Conservation (phyloP, 2,113 vertebrate species). For the Nothobranchius furzeri region DNA sequence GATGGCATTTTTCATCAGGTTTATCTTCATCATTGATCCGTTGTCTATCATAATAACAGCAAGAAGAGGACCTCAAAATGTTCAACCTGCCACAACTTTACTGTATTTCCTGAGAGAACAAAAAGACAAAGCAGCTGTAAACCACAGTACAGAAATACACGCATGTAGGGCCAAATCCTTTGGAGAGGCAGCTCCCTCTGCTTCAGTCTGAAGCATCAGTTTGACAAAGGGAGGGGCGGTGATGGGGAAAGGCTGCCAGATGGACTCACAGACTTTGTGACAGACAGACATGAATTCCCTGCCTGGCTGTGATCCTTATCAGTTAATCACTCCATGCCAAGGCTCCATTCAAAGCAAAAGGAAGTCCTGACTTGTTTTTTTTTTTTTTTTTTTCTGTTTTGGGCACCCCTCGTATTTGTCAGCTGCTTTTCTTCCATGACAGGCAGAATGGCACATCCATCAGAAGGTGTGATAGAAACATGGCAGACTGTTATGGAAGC, state of each 20-base stretch:
- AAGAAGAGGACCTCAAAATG: slow-evolving; percentile 34
- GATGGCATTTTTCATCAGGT: slow-evolving; percentile 26
- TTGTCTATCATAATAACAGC: slow-evolving; percentile 4
- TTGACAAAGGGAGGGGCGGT: not conserved
- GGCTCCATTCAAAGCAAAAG: slow-evolving; percentile 33
- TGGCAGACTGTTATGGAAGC: slow-evolving; percentile 37
- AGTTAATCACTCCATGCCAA: slow-evolving; percentile 13
- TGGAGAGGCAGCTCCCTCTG: slow-evolving; percentile 38
- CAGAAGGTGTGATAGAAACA: slow-evolving; percentile 17
- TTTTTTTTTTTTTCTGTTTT: slow-evolving; percentile 24
- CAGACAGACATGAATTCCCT: slow-evolving; percentile 25
- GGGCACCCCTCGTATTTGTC: slow-evolving; percentile 9
- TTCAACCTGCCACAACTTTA: slow-evolving; percentile 24
- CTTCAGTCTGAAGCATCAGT: slow-evolving; percentile 34
- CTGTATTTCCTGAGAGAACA: slow-evolving; percentile 69
- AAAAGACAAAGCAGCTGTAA: slow-evolving; percentile 39
- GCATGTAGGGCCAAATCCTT: slow-evolving; percentile 33
- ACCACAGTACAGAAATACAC: slow-evolving; percentile 13
- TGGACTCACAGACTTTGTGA: slow-evolving; percentile 32
- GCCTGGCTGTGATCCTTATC: slow-evolving; percentile 43
- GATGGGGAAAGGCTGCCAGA: slow-evolving; percentile 24
- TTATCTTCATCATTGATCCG: slow-evolving; percentile 40
- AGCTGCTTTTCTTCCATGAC: slow-evolving; percentile 23
- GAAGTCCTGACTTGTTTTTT: slow-evolving; percentile 50
- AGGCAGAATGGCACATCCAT: slow-evolving; percentile 31